These are phyloP conservation scores for Phrynosoma blainvillii DNA, from an alignment of 2,113 vertebrate species.

Conservation along the genomic window DNA sequence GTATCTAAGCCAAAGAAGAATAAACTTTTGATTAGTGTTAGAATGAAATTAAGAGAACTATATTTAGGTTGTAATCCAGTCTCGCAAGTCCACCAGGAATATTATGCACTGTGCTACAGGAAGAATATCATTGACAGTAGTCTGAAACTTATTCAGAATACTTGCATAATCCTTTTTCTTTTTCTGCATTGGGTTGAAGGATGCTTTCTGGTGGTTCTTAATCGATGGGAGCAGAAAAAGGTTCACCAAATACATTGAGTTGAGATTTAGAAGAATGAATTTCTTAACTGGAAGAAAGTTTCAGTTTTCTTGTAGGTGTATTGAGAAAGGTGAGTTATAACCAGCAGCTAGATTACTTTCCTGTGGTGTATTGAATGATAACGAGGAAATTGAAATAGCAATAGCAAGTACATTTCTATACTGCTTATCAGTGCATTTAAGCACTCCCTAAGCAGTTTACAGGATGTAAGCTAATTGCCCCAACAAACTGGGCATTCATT, in stretches of 20 bases:
- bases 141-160: constrained; percentile 22
- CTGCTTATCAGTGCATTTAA: too few relatives aligned
- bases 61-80: constrained; percentile 32
- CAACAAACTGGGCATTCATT: too few relatives aligned
- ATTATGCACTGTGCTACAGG: neutral
- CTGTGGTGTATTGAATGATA: constrained; percentile 50
- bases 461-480: too few relatives aligned
- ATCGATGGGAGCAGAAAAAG: constrained; percentile 49
- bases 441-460: too few relatives aligned
- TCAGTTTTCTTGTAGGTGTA: constrained; percentile 58
- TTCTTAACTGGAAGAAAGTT: constrained; percentile 57
- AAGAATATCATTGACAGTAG: constrained; percentile 35
- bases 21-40: constrained; percentile 40
- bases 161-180: constrained; percentile 32
- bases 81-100: neutral
- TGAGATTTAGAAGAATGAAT: constrained; percentile 40
- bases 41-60: constrained; percentile 49
- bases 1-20: constrained; percentile 26
- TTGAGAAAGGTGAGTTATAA: constrained; percentile 59
- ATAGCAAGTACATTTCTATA: too few relatives aligned
- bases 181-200: constrained; percentile 53
- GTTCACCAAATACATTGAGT: constrained; percentile 40
- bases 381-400: too few relatives aligned
- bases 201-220: constrained; percentile 55
- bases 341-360: constrained; percentile 45